Percentiles rank a stretch among this genome's conserved stretches.
Conservation (phyloP, 2,113 vertebrate genomes). For the Uropsilus gracilis region DNA sequence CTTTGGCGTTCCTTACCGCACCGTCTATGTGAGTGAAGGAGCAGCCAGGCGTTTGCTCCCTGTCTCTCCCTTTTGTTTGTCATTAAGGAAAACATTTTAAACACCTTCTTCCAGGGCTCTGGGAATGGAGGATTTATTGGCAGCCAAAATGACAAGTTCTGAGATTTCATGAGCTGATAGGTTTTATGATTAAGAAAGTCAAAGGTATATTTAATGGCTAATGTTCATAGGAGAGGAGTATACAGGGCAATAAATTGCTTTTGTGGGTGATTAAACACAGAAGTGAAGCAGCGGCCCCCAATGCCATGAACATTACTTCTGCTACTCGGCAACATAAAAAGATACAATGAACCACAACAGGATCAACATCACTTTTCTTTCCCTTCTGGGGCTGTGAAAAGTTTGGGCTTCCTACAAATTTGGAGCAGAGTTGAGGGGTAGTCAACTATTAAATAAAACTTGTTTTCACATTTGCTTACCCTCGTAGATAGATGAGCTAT, state of each 20-base stretch:
- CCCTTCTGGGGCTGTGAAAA: slow-evolving; percentile 57
- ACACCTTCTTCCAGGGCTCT: not conserved
- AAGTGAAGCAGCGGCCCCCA: slow-evolving; percentile 78
- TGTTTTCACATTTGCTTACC: not conserved
- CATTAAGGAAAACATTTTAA: slow-evolving; percentile 75
- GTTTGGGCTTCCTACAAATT: slow-evolving; percentile 48
- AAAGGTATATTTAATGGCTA: slow-evolving; percentile 86
- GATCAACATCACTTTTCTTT: slow-evolving; percentile 20
- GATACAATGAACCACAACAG: slow-evolving; percentile 48
- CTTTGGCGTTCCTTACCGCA: slow-evolving; percentile 92
- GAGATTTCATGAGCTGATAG: slow-evolving; percentile 86
- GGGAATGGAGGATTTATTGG: slow-evolving; percentile 80
- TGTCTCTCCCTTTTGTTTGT: slow-evolving; percentile 35
- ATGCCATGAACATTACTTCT: slow-evolving; percentile 77
- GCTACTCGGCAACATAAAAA: slow-evolving; percentile 77
- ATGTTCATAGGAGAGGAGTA: slow-evolving; percentile 82
- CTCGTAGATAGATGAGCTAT: not conserved
- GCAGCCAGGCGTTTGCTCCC: not conserved
- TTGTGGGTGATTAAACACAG: slow-evolving; percentile 84
- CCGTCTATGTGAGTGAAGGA: slow-evolving; percentile 92
- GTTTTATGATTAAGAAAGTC: slow-evolving; percentile 88
- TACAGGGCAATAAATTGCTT: slow-evolving; percentile 84
- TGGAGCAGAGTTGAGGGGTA: not conserved
- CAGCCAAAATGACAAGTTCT: slow-evolving; percentile 80
- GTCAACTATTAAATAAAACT: not conserved